Base-by-base conservation (phyloP, 1,140 invertebrate species). In the Bombus soroeensis region DNA sequence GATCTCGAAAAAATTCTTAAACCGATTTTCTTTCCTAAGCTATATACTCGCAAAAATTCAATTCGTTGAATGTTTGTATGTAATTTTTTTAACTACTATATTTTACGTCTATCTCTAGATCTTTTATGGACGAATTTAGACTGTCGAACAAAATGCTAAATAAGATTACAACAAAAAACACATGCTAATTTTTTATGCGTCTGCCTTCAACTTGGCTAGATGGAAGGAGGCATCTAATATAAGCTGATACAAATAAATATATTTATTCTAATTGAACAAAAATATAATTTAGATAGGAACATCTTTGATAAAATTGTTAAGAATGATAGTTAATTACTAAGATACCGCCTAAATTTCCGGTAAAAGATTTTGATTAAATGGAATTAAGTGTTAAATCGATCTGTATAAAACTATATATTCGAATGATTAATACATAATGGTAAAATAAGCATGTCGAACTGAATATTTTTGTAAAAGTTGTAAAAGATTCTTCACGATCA, bases 241-340 rank as follows among this genome's bases (percentile, higher is more conserved):
- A 83, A 78, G n/a, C 53, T 25, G 13, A 37, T 25, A 32, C 22
- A 66, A 39, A 47, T 41, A 43, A 59, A 57, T 22, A 43, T 28
- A 6, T 59, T 37, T 47, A 22, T 39, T 43, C 64, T 47, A 47
- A 72, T 6, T 8, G 28, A 80, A 72, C 5, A 41, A 53, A 70
- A 41, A 28, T 70, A 62, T 72, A 80, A 68, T 15, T 62, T 62
- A 85, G 80, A 22, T 85, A 85, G 83, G 83, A 85, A 85, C 83
- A 73, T 80, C 25, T 47, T 37, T 25, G 8, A n/a, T 85, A 72
- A 37, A 72, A 62, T 25, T 37, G n/a, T 80, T 41, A 47, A 53
- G 37, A 62, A 72, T 15, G 15, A 5, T 84, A 79, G 28, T 28
- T 71, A 71, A 37, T 62, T 59, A 68, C 9, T 80, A 72, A 47